Conservation (phyloP, 2,888 invertebrate species). For the Pheosia gnoma region DNA sequence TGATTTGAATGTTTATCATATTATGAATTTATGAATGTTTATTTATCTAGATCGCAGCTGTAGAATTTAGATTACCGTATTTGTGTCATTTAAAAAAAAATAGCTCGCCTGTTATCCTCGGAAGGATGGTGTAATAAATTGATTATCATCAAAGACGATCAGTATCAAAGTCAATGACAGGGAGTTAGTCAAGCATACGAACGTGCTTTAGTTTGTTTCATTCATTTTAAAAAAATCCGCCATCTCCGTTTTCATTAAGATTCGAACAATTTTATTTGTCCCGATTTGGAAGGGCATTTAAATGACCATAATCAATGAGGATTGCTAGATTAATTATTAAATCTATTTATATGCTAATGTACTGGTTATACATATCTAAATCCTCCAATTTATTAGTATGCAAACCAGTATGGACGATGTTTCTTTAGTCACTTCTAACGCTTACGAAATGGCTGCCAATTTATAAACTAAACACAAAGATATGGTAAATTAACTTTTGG, state of each 20-base stretch:
- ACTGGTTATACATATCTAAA: slow-evolving; percentile 6
- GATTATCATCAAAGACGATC: background rate
- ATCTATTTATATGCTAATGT: slow-evolving; percentile 15
- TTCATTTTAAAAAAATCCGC: background rate
- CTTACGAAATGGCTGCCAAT: too few relatives aligned
- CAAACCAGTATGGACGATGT: background rate
- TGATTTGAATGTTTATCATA: too few relatives aligned
- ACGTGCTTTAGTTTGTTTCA: background rate
- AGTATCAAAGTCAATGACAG: background rate
- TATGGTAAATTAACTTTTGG: too few relatives aligned
- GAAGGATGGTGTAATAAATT: too few relatives aligned
- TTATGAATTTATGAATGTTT: too few relatives aligned
- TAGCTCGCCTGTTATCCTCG: too few relatives aligned
- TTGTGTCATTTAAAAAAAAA: too few relatives aligned
- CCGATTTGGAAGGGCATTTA: background rate
- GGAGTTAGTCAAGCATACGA: background rate
- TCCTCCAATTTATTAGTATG: background rate
- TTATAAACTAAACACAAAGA: too few relatives aligned
- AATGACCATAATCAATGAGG: background rate
- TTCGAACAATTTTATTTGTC: background rate
- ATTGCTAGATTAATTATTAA: slow-evolving; percentile 2
- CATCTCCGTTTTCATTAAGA: background rate
- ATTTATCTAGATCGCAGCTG: too few relatives aligned
- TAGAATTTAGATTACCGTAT: too few relatives aligned
- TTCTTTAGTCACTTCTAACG: background rate